Percentiles rank a stretch among this genome's conserved stretches.
Evolutionary conservation across 1,140 invertebrate genomes (phyloP).

Genomic region (Drosophila pallidifrons): DNA sequence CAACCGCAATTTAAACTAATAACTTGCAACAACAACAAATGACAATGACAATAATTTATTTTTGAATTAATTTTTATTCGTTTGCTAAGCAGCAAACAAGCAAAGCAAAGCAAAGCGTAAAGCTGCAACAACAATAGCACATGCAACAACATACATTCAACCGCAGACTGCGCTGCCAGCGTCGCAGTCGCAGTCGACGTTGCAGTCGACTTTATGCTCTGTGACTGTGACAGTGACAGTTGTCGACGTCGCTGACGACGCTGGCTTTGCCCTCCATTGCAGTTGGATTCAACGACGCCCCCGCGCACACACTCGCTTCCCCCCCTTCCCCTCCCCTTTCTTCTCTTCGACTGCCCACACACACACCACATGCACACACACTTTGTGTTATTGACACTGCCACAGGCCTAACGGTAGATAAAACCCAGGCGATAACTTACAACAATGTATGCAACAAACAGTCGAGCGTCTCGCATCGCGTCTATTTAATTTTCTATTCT

Average conservation of each 20-base stretch:
- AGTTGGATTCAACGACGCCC: conserved; percentile 57
- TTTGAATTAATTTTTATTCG: conserved; percentile 80
- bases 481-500: conserved; percentile 80
- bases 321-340: neutral
- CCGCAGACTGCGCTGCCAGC: conserved; percentile 44
- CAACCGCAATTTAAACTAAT: conserved; percentile 82
- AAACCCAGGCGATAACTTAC: conserved; percentile 64
- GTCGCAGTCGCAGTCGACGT: conserved; percentile 21
- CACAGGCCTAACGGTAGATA: conserved; percentile 75
- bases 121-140: conserved; percentile 18
- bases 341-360: conserved; percentile 19
- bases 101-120: conserved; percentile 37
- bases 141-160: conserved; percentile 59
- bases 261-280: conserved; percentile 1
- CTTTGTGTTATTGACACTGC: conserved; percentile 76
- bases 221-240: conserved; percentile 4
- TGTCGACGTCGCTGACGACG: conserved; percentile 8
- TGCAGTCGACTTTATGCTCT: neutral
- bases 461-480: conserved; percentile 24
- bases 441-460: conserved; percentile 70
- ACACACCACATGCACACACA: conserved; percentile 27
- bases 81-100: conserved; percentile 60
- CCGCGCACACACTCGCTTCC: conserved; percentile 34
- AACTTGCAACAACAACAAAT: conserved; percentile 63
- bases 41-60: conserved; percentile 81